Base-by-base conservation (phyloP, 1,140 invertebrate species). In the Rhopalosiphum maidis region DNA sequence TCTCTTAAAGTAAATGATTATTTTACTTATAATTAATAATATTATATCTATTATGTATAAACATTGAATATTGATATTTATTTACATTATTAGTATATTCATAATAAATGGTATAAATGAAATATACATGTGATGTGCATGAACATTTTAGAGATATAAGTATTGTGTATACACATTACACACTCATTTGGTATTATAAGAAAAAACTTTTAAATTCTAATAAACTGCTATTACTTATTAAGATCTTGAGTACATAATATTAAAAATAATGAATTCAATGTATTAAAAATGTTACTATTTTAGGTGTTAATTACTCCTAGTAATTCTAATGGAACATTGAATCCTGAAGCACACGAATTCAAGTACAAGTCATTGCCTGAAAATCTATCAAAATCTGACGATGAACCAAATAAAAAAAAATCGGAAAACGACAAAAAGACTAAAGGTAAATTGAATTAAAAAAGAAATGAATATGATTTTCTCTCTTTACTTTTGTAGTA, bases 321-420 rank as follows among this genome's bases (percentile, higher is more conserved):
- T 83, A 92, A 92, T 92, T 51, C 60, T 83, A 83, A 15, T 51
- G 43, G 68, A 48, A 92, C 90, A 22, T 92, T 92, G 51, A 92
- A 92, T 37, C 90, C 90, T 9, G 90, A 92, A 92, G 90, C 90
- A 22, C 68, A 92, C 22, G 90, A 92, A 92, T 92, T 92, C 68
- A 82, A 92, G n/a, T 92, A 82, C 23, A 92, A 92, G 23, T 83
- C 68, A 54, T 35, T 51, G n/a, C 0, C 90, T 35, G 46, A 48
- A 23, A 83, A 51, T 23, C 37, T 4, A 43, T 30, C 25, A 30
- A 60, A 55, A 43, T n/a, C 43, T 48, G 43, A 83, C 41, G 89
- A 90, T 51, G 60, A 77, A 41, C 35, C 21, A 82, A 51, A 35
- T 35, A 23, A 35, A 48, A 48, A 83, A 6, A 83, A 41, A 5